phyloP scores from a whole-genome alignment of 1,140 invertebrate species.

The Brachionus plicatilis region DNA sequence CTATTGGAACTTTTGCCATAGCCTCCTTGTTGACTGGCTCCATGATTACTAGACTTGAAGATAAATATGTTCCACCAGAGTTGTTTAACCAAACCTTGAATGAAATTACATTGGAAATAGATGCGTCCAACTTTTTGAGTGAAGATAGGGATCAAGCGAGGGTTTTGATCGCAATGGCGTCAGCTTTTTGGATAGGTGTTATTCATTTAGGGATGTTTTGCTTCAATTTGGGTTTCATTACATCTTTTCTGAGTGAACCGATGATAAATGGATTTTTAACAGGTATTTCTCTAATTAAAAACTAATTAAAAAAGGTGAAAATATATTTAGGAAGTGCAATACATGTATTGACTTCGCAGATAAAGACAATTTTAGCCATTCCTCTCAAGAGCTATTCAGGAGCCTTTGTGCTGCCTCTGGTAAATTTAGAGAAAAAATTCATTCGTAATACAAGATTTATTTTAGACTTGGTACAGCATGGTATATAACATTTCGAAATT shows the following conservation, averaged over 20 bases:
- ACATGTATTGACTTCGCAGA: slow-evolving; percentile 58
- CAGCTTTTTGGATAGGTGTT: not conserved
- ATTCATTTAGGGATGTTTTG: slow-evolving; percentile 48
- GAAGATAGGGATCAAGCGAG: not conserved
- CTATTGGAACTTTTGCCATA: slow-evolving; percentile 85
- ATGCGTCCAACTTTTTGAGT: not conserved
- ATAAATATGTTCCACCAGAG: slow-evolving; percentile 8
- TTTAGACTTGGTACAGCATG: not conserved
- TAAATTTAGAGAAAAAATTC: slow-evolving; percentile 43
- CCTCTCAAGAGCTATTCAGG: slow-evolving; percentile 46
- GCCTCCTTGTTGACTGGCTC: slow-evolving; percentile 69
- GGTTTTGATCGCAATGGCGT: not conserved
- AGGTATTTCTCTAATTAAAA: slow-evolving; percentile 43
- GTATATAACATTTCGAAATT: not conserved
- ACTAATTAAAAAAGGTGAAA: not conserved
- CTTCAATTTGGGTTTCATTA: slow-evolving; percentile 55
- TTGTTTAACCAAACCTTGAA: not conserved
- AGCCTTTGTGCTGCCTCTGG: slow-evolving; percentile 54
- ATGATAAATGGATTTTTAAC: slow-evolving; percentile 58
- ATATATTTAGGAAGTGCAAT: slow-evolving; percentile 45
- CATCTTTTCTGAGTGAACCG: slow-evolving; percentile 57
- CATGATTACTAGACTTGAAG: not conserved
- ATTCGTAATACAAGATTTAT: not conserved
- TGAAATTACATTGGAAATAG: not conserved
- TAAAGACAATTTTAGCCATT: slow-evolving; percentile 56